Evolutionary conservation across 2,797 vertebrate species (phyloP), one percentile per base, ranked within the genome.

Genomic region (Discoglossus pictus): DNA sequence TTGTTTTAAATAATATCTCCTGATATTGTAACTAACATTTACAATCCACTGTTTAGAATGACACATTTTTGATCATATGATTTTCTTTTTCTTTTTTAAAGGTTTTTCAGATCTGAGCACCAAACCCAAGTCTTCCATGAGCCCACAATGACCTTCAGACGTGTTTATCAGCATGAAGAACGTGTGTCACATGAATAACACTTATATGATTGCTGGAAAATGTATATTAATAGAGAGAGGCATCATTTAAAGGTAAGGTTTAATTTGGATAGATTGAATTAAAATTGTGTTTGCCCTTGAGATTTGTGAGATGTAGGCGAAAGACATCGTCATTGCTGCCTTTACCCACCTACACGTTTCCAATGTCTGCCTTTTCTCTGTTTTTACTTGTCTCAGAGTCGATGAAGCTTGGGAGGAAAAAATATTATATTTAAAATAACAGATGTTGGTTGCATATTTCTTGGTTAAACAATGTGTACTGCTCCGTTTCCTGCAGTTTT

Each of bases 401-500:
- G 4, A 4, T 8, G 4, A 31, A 31, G 8, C 27, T n/a, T n/a
- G 27, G 27, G 27, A 31, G 27, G 27, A 31, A 31, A 31, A 31
- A 31, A 4, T 31, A 8, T 4, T 31, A 78, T 69, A 80, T 77
- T 66, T 76, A 72, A n/a, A n/a, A n/a, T n/a, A n/a, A n/a, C n/a
- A n/a, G n/a, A n/a, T n/a, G n/a, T n/a, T n/a, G n/a, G n/a, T n/a
- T n/a, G n/a, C n/a, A n/a, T n/a, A n/a, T n/a, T n/a, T n/a, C n/a
- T n/a, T n/a, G n/a, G n/a, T n/a, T n/a, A n/a, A n/a, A n/a, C n/a
- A n/a, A n/a, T n/a, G n/a, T n/a, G n/a, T n/a, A n/a, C n/a, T n/a
- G n/a, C n/a, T n/a, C n/a, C n/a, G n/a, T n/a, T n/a, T n/a, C n/a
- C n/a, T n/a, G n/a, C n/a, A n/a, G n/a, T n/a, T n/a, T n/a, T n/a